These are phyloP conservation scores for Macrochelys suwanniensis DNA, from an alignment of 2,797 vertebrate species.

Conservation along the genomic window DNA sequence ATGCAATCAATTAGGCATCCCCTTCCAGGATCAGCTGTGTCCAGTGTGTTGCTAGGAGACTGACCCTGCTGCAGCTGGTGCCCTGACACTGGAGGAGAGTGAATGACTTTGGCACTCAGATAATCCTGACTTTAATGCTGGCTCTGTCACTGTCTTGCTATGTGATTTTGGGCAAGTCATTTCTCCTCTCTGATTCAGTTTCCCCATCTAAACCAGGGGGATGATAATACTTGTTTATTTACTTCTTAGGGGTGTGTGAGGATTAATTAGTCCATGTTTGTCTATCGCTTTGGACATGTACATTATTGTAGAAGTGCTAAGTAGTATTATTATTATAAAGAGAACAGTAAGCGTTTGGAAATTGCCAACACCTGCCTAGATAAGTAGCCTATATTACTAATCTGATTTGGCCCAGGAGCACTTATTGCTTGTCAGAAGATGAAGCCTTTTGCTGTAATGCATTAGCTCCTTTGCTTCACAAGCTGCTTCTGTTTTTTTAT, in stretches of 20 bases:
- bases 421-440: neutral
- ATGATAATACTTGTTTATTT: neutral
- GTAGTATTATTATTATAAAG: neutral
- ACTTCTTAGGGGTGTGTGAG: neutral
- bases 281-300: neutral
- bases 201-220: neutral
- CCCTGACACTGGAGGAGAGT: neutral
- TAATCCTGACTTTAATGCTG: neutral
- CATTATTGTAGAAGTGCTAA: neutral
- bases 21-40: neutral
- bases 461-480: neutral
- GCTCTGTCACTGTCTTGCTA: neutral
- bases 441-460: neutral
- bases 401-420: neutral
- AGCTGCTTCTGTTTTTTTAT: neutral
- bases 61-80: neutral
- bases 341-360: neutral
- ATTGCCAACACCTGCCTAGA: neutral
- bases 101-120: neutral
- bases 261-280: neutral
- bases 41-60: neutral
- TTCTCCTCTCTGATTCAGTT: neutral
- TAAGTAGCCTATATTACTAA: neutral
- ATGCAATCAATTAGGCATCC: neutral
- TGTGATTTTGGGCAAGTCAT: neutral